phyloP scores from a whole-genome alignment of 2,797 vertebrate genomes.

The Gastrophryne carolinensis region DNA sequence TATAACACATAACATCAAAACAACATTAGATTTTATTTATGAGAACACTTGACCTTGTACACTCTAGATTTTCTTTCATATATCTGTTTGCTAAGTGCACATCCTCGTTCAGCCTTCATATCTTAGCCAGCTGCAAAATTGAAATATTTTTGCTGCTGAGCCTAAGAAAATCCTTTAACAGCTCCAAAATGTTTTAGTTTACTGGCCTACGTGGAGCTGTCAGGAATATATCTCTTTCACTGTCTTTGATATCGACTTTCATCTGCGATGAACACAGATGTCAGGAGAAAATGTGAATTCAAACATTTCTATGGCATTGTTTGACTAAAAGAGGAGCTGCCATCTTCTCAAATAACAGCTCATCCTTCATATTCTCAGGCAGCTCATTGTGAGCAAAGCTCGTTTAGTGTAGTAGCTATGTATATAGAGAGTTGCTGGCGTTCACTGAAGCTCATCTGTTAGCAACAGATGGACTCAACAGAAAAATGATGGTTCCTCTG shows the following conservation, averaged over 20 bases:
- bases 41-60: neutral
- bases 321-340: conserved; percentile 54
- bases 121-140: conserved; percentile 28
- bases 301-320: conserved; percentile 46
- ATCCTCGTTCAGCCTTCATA: conserved; percentile 7
- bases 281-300: conserved; percentile 22
- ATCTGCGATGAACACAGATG: conserved; percentile 50
- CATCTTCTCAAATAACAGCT: conserved; percentile 51
- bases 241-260: conserved; percentile 54
- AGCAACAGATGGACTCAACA: conserved; percentile 58
- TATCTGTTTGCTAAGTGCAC: conserved; percentile 12
- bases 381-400: conserved; percentile 41
- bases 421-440: conserved; percentile 53
- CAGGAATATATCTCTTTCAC: conserved; percentile 52
- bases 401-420: conserved; percentile 36
- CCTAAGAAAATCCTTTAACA: conserved; percentile 38
- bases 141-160: conserved; percentile 23
- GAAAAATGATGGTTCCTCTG: conserved; percentile 22
- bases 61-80: neutral
- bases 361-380: conserved; percentile 49
- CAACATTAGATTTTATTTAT: conserved; percentile 3
- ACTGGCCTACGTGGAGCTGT: conserved; percentile 46
- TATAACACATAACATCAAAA: neutral
- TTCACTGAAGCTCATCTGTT: conserved; percentile 64
- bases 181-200: conserved; percentile 39